Evolutionary conservation across 2,888 invertebrate species (phyloP).

Genomic region (Temnothorax unifasciatus): DNA sequence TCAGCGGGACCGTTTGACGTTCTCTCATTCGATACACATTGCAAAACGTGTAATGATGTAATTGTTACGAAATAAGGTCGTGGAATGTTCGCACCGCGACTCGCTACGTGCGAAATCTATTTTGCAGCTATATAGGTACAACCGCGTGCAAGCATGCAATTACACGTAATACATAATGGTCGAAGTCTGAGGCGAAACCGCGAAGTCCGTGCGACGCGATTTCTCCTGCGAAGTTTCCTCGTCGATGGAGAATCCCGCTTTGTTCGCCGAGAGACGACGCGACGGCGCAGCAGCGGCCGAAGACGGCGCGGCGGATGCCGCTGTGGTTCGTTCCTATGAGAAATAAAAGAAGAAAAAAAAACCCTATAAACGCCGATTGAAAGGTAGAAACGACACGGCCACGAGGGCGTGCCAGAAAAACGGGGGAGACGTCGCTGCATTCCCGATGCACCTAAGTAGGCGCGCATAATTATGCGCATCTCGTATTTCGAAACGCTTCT

Average conservation of each 20-base stretch:
- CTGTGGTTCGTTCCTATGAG: conserved; percentile 64
- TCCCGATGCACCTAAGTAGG: conserved; percentile 77
- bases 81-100: conserved; percentile 11
- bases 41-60: conserved; percentile 47
- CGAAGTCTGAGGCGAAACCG: conserved; percentile 11
- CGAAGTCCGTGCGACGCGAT: conserved; percentile 3
- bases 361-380: conserved; percentile 62
- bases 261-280: conserved; percentile 5
- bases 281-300: conserved; percentile 5
- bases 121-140: conserved; percentile 5
- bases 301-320: conserved; percentile 20
- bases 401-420: conserved; percentile 74
- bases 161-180: conserved; percentile 24
- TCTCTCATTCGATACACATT: conserved; percentile 32
- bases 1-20: background rate
- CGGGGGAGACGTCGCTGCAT: conserved; percentile 69
- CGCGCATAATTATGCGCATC: conserved; percentile 77
- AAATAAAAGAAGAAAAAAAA: conserved; percentile 5
- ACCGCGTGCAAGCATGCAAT: conserved; percentile 13
- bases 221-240: conserved; percentile 40
- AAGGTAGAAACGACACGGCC: conserved; percentile 57
- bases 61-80: conserved; percentile 54
- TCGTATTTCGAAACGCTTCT: conserved; percentile 73
- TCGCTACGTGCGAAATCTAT: conserved; percentile 38
- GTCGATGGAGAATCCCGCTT: conserved; percentile 26